Conservation (phyloP, 2,888 invertebrate species). For the Apomyelois bistriatella region DNA sequence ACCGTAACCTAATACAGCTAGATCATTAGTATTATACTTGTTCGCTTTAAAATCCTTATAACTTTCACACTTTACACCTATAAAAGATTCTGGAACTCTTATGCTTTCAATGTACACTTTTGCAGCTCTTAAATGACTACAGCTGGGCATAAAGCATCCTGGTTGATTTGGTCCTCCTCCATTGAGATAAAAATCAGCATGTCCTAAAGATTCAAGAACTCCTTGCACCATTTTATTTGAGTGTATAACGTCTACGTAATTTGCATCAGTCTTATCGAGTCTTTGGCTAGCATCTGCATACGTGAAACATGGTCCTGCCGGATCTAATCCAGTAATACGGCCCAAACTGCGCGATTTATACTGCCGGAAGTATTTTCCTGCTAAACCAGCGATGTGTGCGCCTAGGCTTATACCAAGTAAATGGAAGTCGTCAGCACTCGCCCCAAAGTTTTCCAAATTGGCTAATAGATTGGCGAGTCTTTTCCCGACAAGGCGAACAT, state of each 20-base stretch:
- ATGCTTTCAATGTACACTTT: conserved; percentile 67
- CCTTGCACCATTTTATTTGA: conserved; percentile 71
- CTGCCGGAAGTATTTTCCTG: conserved; percentile 66
- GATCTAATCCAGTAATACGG: conserved; percentile 72
- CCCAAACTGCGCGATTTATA: conserved; percentile 59
- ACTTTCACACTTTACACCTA: conserved; percentile 57
- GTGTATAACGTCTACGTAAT: conserved; percentile 69
- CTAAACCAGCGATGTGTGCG: conserved; percentile 78
- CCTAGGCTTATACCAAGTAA: conserved; percentile 80
- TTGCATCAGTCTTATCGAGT: conserved; percentile 63
- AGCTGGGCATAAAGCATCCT: conserved; percentile 80
- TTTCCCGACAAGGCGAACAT: conserved; percentile 70
- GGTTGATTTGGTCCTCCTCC: conserved; percentile 85
- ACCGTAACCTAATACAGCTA: conserved; percentile 68
- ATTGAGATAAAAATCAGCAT: conserved; percentile 88
- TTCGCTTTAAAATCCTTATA: conserved; percentile 62
- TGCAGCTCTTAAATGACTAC: conserved; percentile 71
- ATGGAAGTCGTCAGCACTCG: conserved; percentile 72
- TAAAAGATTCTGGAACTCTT: conserved; percentile 57
- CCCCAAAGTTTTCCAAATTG: conserved; percentile 63
- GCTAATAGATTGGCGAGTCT: conserved; percentile 75
- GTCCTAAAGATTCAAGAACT: conserved; percentile 80
- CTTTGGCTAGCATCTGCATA: conserved; percentile 63
- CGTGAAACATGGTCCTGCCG: conserved; percentile 74
- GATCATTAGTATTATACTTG: conserved; percentile 51